Base-by-base conservation (phyloP, 2,888 invertebrate species). In the Dilophus febrilis region DNA sequence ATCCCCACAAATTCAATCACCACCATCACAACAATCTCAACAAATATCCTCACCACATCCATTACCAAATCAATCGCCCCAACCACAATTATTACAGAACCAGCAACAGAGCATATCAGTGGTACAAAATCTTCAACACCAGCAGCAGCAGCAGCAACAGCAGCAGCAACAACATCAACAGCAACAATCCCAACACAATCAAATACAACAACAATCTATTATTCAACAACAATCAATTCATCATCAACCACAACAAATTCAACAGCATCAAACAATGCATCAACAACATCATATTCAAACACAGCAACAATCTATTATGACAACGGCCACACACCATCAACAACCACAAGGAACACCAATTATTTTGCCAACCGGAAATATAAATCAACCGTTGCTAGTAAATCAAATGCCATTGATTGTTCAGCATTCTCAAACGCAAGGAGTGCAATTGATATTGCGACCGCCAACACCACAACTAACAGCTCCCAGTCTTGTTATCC, bases 391-490 rank as follows among this genome's bases (percentile, higher is more conserved):
- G 19, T 45, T 64, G 49, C 47, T 63, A 29, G 50, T 63, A 28
- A 63, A 63, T 49, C 61, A 64, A 49, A 62, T 64, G 57, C 72
- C 72, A 37, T 67, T 74, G 45, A 57, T 74, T 50, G 70, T 74
- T 44, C 74, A 74, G 49, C 74, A 72, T 51, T 71, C 72, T 53
- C 64, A 66, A 2, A 68, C 74, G 37, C 75, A 76, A 49, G 75
- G 76, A 35, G 75, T 80, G 40, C 80, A 80, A 54, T 68, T 80
- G 46, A 77, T 79, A 48, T 61, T 80, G 48, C 65, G 78, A 49
- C 75, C 77, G 42, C 74, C 75, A 41, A 65, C 74, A 41, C 65
- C 66, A 7, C 70, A 68, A 52, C 47, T 67, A 42, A 62, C 59
- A 17, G 56, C 61, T 7, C 64, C 65, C 1, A 61, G 63, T 32